Evolutionary conservation across 2,888 invertebrate species (phyloP).

Genomic region (Drosophila colorata): DNA sequence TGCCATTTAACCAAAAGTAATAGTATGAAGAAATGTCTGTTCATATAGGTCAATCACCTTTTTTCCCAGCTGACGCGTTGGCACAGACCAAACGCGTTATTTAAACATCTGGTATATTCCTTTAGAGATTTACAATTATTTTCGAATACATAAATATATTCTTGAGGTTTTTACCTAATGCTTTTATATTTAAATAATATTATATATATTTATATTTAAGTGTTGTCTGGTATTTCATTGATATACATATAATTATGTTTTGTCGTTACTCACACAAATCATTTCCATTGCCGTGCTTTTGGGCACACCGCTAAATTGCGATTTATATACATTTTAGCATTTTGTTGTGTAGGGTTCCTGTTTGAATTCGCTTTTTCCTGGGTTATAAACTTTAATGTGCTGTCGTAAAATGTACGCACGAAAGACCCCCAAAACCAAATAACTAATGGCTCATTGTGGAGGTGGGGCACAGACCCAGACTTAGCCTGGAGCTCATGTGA

Average conservation of each 20-base stretch:
- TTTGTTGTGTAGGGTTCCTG: constrained; percentile 37
- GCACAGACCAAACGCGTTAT: too few relatives aligned
- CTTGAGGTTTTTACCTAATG: not conserved
- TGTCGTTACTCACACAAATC: constrained; percentile 8
- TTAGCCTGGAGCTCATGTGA: constrained; percentile 31
- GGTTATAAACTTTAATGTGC: constrained; percentile 70
- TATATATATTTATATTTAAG: not conserved
- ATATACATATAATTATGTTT: not conserved
- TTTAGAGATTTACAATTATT: too few relatives aligned
- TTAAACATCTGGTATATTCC: too few relatives aligned
- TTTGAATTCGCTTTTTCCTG: constrained; percentile 14
- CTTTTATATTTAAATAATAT: too few relatives aligned
- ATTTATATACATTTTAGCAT: constrained; percentile 52
- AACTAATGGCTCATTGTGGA: constrained; percentile 44
- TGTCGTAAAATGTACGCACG: constrained; percentile 64
- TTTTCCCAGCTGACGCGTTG: too few relatives aligned
- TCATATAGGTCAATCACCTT: too few relatives aligned
- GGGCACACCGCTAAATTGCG: not conserved
- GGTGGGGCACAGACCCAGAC: constrained; percentile 3
- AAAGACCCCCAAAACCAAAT: constrained; percentile 19
- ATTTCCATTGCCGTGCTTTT: constrained; percentile 12
- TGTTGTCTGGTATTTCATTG: too few relatives aligned
- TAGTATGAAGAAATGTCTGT: too few relatives aligned
- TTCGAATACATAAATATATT: too few relatives aligned
- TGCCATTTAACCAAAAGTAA: too few relatives aligned